Conservation (phyloP, 2,888 invertebrate genomes). For the Herminia tarsipennalis region DNA sequence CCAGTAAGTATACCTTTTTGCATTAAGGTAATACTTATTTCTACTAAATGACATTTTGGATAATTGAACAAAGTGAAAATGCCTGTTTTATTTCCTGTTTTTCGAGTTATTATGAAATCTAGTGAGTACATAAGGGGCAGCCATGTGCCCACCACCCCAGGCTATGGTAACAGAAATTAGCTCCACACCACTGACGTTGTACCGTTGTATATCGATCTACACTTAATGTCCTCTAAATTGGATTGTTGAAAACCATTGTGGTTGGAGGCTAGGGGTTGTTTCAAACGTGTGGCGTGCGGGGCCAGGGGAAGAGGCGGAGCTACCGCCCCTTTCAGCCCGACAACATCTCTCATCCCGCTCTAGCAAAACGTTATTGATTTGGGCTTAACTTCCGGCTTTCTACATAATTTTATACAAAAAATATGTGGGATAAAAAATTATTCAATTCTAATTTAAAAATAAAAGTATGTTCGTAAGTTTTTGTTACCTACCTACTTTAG, state of each 20-base stretch:
- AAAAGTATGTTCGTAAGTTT: no score
- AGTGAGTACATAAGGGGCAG: neutral
- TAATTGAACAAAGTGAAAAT: no score
- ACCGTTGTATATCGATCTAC: conserved; percentile 10
- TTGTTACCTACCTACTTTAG: no score
- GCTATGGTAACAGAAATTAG: neutral
- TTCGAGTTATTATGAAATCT: neutral
- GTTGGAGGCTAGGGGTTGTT: conserved; percentile 37
- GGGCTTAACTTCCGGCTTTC: conserved; percentile 51
- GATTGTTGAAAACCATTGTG: conserved; percentile 45
- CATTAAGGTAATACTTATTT: no score
- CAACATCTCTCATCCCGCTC: conserved; percentile 57
- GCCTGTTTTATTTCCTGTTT: no score
- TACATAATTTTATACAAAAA: conserved; percentile 34
- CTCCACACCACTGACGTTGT: conserved; percentile 7
- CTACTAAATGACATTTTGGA: no score
- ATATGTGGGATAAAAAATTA: neutral
- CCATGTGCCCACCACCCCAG: neutral
- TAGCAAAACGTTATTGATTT: conserved; percentile 67
- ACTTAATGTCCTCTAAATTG: conserved; percentile 42
- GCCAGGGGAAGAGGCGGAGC: conserved; percentile 45
- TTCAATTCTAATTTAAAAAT: no score
- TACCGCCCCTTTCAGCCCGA: conserved; percentile 52
- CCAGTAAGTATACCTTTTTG: no score
- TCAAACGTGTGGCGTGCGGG: conserved; percentile 23